Base-by-base conservation (phyloP, 2,797 vertebrate genomes). In the Tangara arthus region DNA sequence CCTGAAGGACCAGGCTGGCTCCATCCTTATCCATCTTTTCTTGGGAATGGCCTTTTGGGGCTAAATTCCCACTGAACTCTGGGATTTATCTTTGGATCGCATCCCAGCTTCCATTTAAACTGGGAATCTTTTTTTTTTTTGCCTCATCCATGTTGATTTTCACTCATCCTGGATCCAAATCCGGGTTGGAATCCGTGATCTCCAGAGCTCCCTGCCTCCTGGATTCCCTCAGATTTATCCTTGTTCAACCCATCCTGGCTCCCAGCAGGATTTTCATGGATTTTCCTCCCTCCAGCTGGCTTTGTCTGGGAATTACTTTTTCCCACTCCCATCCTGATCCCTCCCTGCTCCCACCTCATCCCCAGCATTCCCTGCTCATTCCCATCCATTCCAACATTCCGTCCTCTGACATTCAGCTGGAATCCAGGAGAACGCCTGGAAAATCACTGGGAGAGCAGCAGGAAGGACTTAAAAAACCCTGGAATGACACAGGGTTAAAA, bases 381-480 rank as follows among this genome's bases (percentile, higher is more conserved):
- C 30, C 60, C 6, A 0, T 24, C 64, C 34, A 6, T 14, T 52
- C 4, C 3, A 65, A n/a, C 6, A 2, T 56, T 47, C 26, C 7
- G 1, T 8, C 34, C 55, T 69, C 8, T 0, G 5, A 23, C 15
- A 9, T 76, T n/a, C 72, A 8, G 24, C 19, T 27, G 57, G 9
- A 52, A 46, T 21, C 52, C 15, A 2, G 59, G 47, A 56, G 37
- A 65, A 49, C 0, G 0, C 10, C 59, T 56, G 70, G 41, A 63
- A 68, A 90, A 23, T 11, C 32, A 3, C 65, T 4, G 16, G 69
- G 65, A 81, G 65, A 73, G 56, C 70, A 59, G 30, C 39, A 17
- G 55, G 66, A 55, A 75, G 42, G 61, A 12, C 24, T 22, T 41
- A 2, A 72, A 35, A 56, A 22, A 19, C 0, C 8, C 35, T 55